Percentiles rank a stretch among this genome's conserved stretches.
Evolutionary conservation across 2,797 vertebrate genomes (phyloP).

Genomic region (Muraenolepis orangiensis): DNA sequence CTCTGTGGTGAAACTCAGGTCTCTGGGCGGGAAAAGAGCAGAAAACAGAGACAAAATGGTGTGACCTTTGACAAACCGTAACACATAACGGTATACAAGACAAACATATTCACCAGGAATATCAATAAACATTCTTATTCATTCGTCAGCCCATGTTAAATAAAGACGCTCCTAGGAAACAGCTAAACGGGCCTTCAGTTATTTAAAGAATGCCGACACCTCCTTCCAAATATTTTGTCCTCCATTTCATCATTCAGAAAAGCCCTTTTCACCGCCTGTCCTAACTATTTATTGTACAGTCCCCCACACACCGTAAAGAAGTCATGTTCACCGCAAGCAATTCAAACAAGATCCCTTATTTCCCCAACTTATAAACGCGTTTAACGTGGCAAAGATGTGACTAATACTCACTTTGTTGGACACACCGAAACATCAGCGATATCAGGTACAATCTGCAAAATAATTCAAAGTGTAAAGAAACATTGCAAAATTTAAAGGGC

Average conservation of each 20-base stretch:
- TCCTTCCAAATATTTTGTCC: background rate
- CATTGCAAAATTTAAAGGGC: no score
- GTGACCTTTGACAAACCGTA: background rate
- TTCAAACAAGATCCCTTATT: background rate
- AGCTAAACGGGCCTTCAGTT: background rate
- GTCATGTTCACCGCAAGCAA: background rate
- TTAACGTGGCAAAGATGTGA: background rate
- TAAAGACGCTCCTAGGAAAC: background rate
- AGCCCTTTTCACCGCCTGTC: background rate
- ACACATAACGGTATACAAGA: background rate
- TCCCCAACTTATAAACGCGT: background rate
- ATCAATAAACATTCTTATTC: no score
- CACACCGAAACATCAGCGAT: background rate
- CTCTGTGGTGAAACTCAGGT: conserved; percentile 10
- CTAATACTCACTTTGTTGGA: background rate
- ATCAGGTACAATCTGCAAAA: background rate
- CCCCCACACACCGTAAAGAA: background rate
- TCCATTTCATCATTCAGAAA: background rate
- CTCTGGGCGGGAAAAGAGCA: conserved; percentile 42
- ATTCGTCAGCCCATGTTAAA: background rate
- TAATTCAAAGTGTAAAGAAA: background rate
- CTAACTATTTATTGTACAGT: background rate
- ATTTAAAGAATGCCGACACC: background rate
- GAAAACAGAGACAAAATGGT: background rate
- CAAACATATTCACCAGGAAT: background rate